Base-by-base conservation (phyloP, 2,113 vertebrate genomes). In the Pycnonotus jocosus region DNA sequence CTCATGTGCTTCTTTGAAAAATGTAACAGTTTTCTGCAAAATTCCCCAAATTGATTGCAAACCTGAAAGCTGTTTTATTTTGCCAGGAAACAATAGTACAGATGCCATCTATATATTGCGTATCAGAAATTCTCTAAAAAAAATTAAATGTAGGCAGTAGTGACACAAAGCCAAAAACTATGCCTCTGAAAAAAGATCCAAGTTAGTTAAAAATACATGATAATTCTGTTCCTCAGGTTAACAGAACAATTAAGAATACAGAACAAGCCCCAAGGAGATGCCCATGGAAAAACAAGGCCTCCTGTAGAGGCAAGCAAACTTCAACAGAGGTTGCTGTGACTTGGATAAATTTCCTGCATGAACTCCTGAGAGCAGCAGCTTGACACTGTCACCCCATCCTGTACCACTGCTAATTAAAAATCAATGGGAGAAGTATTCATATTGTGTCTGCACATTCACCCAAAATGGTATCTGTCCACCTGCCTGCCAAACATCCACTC, bases 181-280 rank as follows among this genome's bases (percentile, higher is more conserved):
- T 7, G 54, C 21, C 31, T 66, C 64, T 64, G 18, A 48, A 90
- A 90, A 58, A 51, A 56, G 65, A n/a, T 11, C 15, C 6, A 62
- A 66, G 21, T 12, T 44, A 65, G 11, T 28, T 60, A 79, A 70
- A 94, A 90, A 58, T 38, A 77, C 11, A 22, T 4, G 2, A 7
- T 22, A 73, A 50, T 47, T 90, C 21, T 50, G 13, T 38, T 90
- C 58, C 19, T 85, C 47, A 35, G 25, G n/a, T 42, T 80, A 66
- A 76, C 5, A 3, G 53, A 90, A 45, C 0, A 9, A 92, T 50
- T 70, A 81, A 23, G 0, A 0, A 54, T 6, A 57, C 5, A 51
- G 18, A 73, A 73, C 9, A 58, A 89, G 50, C 8, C 33, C 54
- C 42, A 82, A 82, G 31, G 69, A 76, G 64, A 71, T 2, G 12